A percentile compares a stretch with the other conserved stretches of the same genome.
Conservation (phyloP, 2,888 invertebrate genomes). For the Diaperis boleti region DNA sequence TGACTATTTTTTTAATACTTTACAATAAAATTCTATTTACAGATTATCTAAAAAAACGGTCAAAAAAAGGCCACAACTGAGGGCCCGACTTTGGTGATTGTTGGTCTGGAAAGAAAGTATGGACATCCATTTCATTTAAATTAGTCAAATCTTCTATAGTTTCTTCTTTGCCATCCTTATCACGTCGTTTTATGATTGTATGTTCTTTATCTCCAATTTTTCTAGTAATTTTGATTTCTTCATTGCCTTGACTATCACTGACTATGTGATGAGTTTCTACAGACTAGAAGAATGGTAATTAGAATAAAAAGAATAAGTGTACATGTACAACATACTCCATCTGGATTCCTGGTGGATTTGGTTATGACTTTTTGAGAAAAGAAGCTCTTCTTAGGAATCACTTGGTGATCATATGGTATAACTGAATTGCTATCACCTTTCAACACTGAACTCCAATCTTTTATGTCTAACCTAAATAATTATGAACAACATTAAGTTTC, state of each 20-base stretch:
- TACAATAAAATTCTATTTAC: constrained; percentile 8
- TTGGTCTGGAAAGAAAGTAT: constrained; percentile 43
- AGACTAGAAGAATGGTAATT: constrained; percentile 57
- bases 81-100: neutral
- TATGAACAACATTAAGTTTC: too few species aligned
- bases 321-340: constrained; percentile 66
- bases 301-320: constrained; percentile 2
- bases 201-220: constrained; percentile 62
- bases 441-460: constrained; percentile 54
- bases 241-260: constrained; percentile 71
- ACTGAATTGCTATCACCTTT: constrained; percentile 9
- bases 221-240: constrained; percentile 70
- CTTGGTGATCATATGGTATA: constrained; percentile 53
- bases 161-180: constrained; percentile 60
- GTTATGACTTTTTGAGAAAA: constrained; percentile 70
- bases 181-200: constrained; percentile 66
- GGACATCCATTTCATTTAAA: constrained; percentile 58
- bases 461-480: constrained; percentile 53
- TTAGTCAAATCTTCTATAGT: constrained; percentile 59
- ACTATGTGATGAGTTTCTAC: constrained; percentile 70
- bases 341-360: constrained; percentile 69
- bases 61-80: constrained; percentile 20
- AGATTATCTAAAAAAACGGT: constrained; percentile 25
- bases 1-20: too few species aligned
- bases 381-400: constrained; percentile 55